Evolutionary conservation across 92 coral and sea anemone genomes (phyloP).

Genomic region (Hydrozoanthus gracilis): DNA sequence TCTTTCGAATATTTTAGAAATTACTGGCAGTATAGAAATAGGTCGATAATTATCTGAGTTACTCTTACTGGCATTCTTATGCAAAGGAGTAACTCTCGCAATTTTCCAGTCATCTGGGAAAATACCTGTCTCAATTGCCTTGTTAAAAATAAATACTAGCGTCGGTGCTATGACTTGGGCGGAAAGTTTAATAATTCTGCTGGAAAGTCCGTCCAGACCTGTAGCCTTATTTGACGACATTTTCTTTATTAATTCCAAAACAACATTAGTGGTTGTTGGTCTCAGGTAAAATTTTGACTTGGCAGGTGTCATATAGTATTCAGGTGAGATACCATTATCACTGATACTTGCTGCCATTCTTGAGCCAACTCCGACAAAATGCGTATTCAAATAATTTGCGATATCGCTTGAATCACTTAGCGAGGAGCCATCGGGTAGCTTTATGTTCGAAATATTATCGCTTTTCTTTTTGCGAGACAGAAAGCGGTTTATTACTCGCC

Average conservation of each 20-base stretch:
- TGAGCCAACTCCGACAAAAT: constrained; percentile 16
- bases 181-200: constrained; percentile 29
- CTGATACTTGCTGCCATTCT: constrained; percentile 25
- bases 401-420: constrained; percentile 27
- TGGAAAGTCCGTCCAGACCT: constrained; percentile 26
- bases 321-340: constrained; percentile 33
- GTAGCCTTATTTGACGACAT: constrained; percentile 31
- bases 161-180: constrained; percentile 15
- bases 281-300: constrained; percentile 13
- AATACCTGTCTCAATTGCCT: constrained; percentile 6
- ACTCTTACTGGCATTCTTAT: constrained; percentile 23
- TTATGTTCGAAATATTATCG: constrained; percentile 21
- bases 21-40: constrained; percentile 30
- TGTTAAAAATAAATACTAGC: constrained; percentile 15
- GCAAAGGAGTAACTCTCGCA: constrained; percentile 29
- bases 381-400: constrained; percentile 15
- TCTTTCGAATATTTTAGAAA: constrained; percentile 15
- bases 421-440: constrained; percentile 26
- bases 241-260: constrained; percentile 30
- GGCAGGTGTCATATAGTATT: constrained; percentile 34
- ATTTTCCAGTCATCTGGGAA: constrained; percentile 52
- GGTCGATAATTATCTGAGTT: constrained; percentile 40
- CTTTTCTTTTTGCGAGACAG: constrained; percentile 36
- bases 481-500: constrained; percentile 32
- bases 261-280: constrained; percentile 24